A percentile compares a stretch with the other conserved stretches of the same genome.
These are phyloP conservation scores for Falco biarmicus DNA, from an alignment of 2,797 vertebrate species.

Conservation along the genomic window DNA sequence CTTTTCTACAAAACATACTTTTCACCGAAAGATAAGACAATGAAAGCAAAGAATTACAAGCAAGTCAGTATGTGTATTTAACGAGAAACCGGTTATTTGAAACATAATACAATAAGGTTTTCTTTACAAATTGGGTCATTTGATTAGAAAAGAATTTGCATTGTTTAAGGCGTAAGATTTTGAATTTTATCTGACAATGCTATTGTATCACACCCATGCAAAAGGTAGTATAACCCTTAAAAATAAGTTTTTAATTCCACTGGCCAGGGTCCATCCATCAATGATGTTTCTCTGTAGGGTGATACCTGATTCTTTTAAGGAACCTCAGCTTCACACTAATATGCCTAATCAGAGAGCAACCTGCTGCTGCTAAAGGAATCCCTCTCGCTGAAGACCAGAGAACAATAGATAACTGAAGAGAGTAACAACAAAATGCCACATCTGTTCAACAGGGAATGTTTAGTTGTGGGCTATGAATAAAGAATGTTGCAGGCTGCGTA, in stretches of 20 bases:
- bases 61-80: background rate
- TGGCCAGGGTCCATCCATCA: background rate
- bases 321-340: background rate
- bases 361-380: background rate
- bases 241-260: background rate
- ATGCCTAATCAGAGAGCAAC: background rate
- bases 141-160: background rate
- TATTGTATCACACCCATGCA: background rate
- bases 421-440: background rate
- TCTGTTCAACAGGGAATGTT: background rate
- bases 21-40: background rate
- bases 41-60: background rate
- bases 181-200: background rate
- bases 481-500: background rate
- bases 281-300: background rate
- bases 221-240: background rate
- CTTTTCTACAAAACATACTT: background rate
- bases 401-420: background rate
- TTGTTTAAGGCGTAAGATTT: background rate
- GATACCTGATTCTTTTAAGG: background rate
- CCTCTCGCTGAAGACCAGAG: background rate
- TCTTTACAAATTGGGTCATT: background rate
- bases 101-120: background rate
- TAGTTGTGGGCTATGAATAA: background rate
- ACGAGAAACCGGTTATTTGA: background rate